Evolutionary conservation across 64 coral and sea anemone species (phyloP).

Genomic region (Montipora efflorescens): DNA sequence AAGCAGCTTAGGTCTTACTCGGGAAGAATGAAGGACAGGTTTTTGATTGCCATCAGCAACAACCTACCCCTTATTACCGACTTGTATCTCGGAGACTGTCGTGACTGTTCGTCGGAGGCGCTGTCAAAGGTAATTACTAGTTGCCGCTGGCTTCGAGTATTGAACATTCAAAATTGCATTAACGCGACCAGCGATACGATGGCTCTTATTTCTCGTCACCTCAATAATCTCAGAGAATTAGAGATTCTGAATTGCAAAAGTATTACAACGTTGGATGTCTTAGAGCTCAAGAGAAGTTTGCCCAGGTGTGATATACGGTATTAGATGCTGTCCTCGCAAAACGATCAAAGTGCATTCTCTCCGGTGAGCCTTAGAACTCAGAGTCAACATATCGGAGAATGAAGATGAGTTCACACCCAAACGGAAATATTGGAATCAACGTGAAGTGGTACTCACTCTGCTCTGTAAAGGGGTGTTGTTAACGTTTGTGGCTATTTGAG

Average conservation of each 20-base stretch:
- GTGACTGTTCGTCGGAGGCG: slow-evolving; percentile 55
- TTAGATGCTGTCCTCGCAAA: neutral
- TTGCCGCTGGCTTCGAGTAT: slow-evolving; percentile 65
- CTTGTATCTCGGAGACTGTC: slow-evolving; percentile 76
- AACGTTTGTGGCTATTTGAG: too few relatives aligned
- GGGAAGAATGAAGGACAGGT: slow-evolving; percentile 78
- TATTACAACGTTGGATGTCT: slow-evolving; percentile 54
- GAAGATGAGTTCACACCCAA: too few relatives aligned
- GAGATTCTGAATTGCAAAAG: slow-evolving; percentile 64
- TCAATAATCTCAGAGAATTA: slow-evolving; percentile 63
- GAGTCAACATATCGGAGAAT: neutral
- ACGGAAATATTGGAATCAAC: too few relatives aligned
- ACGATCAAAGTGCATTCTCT: neutral
- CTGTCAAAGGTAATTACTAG: slow-evolving; percentile 54
- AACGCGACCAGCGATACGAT: slow-evolving; percentile 57
- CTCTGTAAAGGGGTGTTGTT: too few relatives aligned
- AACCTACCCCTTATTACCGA: slow-evolving; percentile 68
- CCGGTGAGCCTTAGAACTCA: neutral
- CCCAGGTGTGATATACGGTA: slow-evolving; percentile 32
- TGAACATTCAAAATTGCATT: slow-evolving; percentile 70
- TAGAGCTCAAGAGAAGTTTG: slow-evolving; percentile 28
- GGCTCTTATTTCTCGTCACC: slow-evolving; percentile 48
- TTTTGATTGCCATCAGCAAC: slow-evolving; percentile 51
- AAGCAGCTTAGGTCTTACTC: slow-evolving; percentile 70
- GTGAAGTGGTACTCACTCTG: too few relatives aligned